Evolutionary conservation across 2,888 invertebrate genomes (phyloP).

Genomic region (Dastarcus helophoroides): DNA sequence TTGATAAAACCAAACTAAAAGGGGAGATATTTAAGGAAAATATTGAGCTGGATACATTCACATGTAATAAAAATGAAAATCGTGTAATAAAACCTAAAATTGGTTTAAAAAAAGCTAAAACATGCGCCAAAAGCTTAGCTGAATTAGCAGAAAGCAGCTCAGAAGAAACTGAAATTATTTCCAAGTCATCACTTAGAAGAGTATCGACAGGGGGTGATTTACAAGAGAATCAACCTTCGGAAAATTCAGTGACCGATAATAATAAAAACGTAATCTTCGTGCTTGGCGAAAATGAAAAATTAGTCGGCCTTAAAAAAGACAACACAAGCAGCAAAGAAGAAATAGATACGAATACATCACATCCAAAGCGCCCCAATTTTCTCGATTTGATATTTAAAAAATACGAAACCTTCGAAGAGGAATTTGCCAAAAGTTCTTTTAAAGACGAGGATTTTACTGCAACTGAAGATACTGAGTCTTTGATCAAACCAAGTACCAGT

Average conservation of each 20-base stretch:
- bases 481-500: conserved; percentile 22
- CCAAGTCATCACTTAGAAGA: not conserved
- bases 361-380: conserved; percentile 9
- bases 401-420: conserved; percentile 10
- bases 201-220: conserved; percentile 5
- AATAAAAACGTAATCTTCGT: conserved; percentile 52
- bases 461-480: conserved; percentile 7
- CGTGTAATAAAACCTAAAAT: not conserved
- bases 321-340: conserved; percentile 10
- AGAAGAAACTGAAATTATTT: conserved; percentile 2
- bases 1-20: conserved; percentile 22
- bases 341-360: too few relatives aligned
- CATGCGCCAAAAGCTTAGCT: not conserved
- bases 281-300: conserved; percentile 57
- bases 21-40: conserved; percentile 2
- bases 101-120: conserved; percentile 8
- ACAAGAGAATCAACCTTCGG: not conserved
- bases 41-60: not conserved
- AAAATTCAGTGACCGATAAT: conserved; percentile 1
- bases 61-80: not conserved
- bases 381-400: conserved; percentile 11
- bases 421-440: conserved; percentile 14
- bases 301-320: conserved; percentile 49
- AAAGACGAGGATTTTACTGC: conserved; percentile 21
- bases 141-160: conserved; percentile 3